A percentile compares a stretch with the other conserved stretches of the same genome.
Evolutionary conservation across 2,797 vertebrate genomes (phyloP).

Genomic region (Hypotaenidia philippensis): DNA sequence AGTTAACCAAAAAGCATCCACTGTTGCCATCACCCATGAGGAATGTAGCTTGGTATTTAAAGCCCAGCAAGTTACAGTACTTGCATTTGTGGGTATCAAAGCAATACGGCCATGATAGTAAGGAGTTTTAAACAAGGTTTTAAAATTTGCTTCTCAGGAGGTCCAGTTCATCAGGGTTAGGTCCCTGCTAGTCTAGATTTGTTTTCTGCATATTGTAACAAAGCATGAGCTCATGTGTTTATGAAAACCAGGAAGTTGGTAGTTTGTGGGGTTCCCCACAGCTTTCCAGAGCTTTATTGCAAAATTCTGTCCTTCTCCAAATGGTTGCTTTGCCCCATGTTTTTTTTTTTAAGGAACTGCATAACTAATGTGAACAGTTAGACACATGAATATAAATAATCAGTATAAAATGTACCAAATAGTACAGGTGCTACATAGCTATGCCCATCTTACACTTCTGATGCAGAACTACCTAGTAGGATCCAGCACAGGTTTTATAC

Average conservation of each 20-base stretch:
- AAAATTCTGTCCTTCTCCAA: background rate
- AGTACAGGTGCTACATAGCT: background rate
- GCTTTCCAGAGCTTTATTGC: background rate
- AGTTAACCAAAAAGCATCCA: background rate
- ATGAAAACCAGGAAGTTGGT: background rate
- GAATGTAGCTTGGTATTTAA: background rate
- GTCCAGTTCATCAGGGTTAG: background rate
- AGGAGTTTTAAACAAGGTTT: background rate
- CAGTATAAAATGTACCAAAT: background rate
- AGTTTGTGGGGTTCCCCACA: background rate
- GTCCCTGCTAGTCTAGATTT: background rate
- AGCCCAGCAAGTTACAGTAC: background rate
- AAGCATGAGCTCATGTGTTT: background rate
- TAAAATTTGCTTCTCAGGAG: background rate
- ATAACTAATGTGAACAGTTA: background rate
- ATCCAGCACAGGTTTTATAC: background rate
- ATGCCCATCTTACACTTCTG: background rate
- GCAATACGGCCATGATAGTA: background rate
- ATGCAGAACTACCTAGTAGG: background rate
- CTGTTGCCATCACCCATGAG: background rate
- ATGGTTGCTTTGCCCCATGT: fast-evolving
- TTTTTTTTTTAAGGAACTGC: background rate
- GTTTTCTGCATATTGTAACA: background rate
- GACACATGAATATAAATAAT: background rate
- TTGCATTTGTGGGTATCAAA: background rate